Conservation (phyloP, 2,888 invertebrate genomes). For the Chouioia cunea region DNA sequence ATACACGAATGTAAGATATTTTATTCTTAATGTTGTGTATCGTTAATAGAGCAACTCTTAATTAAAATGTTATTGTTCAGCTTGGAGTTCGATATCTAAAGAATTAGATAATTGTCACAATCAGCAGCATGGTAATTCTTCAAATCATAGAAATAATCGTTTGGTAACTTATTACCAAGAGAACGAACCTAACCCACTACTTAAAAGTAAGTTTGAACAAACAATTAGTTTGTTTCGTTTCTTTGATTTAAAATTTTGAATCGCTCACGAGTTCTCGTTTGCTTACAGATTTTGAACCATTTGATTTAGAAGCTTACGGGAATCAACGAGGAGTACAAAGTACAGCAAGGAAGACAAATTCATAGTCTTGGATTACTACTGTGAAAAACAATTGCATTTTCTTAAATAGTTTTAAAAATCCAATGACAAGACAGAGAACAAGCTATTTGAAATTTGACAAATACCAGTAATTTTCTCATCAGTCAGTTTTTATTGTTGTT, state of each 20-base stretch:
- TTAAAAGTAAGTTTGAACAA: constrained; percentile 59
- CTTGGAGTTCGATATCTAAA: constrained; percentile 70
- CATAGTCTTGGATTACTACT: constrained; percentile 65
- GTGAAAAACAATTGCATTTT: constrained; percentile 62
- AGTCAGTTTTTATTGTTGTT: constrained; percentile 36
- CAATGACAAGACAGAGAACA: constrained; percentile 48
- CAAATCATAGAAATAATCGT: constrained; percentile 68
- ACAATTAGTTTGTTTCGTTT: constrained; percentile 14
- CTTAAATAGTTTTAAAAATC: constrained; percentile 64
- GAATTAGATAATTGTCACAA: constrained; percentile 70
- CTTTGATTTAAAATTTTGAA: constrained; percentile 7
- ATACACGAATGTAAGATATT: constrained; percentile 76
- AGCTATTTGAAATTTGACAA: constrained; percentile 41
- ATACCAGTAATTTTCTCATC: constrained; percentile 21
- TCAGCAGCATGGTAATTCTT: constrained; percentile 61
- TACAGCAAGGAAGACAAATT: constrained; percentile 69
- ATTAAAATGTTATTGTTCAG: constrained; percentile 55
- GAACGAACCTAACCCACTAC: constrained; percentile 65
- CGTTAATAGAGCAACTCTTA: neutral
- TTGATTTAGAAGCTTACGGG: constrained; percentile 84
- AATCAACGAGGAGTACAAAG: constrained; percentile 79
- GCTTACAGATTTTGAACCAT: constrained; percentile 79
- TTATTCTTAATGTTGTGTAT: neutral
- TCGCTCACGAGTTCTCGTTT: neutral
- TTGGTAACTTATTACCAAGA: constrained; percentile 78